Conservation (phyloP, 2,113 vertebrate genomes). For the Bos indicus region DNA sequence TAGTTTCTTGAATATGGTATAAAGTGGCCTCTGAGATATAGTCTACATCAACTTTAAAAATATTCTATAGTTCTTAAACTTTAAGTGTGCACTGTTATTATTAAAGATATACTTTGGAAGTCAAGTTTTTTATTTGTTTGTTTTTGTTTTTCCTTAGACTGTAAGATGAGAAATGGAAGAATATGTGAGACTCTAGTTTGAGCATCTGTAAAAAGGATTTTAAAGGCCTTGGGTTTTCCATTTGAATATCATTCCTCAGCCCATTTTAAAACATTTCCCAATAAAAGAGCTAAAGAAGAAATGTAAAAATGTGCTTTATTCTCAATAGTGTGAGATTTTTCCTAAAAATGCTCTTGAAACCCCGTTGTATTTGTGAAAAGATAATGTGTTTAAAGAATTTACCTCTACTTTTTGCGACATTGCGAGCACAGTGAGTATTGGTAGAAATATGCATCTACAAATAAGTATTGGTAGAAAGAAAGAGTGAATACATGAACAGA, state of each 20-base stretch:
- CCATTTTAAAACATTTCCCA: slow-evolving; percentile 23
- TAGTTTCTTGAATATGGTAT: slow-evolving; percentile 15
- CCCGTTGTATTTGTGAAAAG: background rate
- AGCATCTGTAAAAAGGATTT: slow-evolving; percentile 9
- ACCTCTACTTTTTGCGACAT: background rate
- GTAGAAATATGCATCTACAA: background rate
- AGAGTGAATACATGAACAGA: background rate
- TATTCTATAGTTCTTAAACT: background rate
- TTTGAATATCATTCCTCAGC: background rate
- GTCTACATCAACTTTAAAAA: slow-evolving; percentile 22
- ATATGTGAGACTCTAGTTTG: background rate
- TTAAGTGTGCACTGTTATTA: background rate
- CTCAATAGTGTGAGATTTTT: background rate
- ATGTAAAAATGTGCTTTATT: slow-evolving; percentile 9
- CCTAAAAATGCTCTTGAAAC: background rate
- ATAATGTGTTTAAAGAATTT: background rate
- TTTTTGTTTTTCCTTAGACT: background rate
- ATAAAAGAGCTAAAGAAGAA: background rate
- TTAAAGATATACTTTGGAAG: background rate
- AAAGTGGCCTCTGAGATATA: background rate
- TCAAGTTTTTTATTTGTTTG: background rate
- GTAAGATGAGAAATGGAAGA: slow-evolving; percentile 26
- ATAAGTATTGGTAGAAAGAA: background rate
- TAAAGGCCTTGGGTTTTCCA: slow-evolving; percentile 29
- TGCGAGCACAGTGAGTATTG: background rate